phyloP scores from a whole-genome alignment of 2,113 vertebrate genomes.

The Salminus brasiliensis region DNA sequence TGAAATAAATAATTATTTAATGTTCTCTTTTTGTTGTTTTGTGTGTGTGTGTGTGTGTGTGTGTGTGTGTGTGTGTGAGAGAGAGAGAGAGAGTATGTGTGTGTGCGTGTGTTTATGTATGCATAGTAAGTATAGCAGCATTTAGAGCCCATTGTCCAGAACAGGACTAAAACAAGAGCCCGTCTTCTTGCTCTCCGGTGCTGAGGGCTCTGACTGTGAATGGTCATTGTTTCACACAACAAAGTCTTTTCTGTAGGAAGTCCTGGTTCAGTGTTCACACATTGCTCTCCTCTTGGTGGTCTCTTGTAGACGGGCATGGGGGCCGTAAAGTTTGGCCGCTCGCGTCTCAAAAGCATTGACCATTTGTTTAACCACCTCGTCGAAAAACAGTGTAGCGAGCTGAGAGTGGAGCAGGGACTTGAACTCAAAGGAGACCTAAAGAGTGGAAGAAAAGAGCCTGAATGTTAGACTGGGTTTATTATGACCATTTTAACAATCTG shows the following conservation, averaged over 20 bases:
- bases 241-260: not conserved
- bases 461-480: not conserved
- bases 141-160: conserved; percentile 5
- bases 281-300: conserved; percentile 6
- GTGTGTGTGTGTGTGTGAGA: not conserved
- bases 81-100: too few relatives aligned
- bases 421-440: conserved; percentile 82
- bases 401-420: conserved; percentile 79
- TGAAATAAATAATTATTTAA: conserved; percentile 57
- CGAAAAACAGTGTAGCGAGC: conserved; percentile 74
- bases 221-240: not conserved
- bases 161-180: conserved; percentile 41
- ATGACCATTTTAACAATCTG: not conserved
- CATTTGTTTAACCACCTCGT: conserved; percentile 82
- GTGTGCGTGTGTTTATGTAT: not conserved
- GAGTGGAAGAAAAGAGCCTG: not conserved
- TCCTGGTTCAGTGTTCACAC: conserved; percentile 8
- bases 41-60: not conserved
- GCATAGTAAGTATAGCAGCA: not conserved
- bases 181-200: conserved; percentile 1
- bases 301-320: not conserved
- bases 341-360: conserved; percentile 75
- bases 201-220: not conserved
- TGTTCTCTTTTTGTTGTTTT: not conserved
- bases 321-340: conserved; percentile 66